Percentiles rank a stretch among this genome's conserved stretches.
phyloP scores from a whole-genome alignment of 2,888 invertebrate species.

The Incurvaria masculella region DNA sequence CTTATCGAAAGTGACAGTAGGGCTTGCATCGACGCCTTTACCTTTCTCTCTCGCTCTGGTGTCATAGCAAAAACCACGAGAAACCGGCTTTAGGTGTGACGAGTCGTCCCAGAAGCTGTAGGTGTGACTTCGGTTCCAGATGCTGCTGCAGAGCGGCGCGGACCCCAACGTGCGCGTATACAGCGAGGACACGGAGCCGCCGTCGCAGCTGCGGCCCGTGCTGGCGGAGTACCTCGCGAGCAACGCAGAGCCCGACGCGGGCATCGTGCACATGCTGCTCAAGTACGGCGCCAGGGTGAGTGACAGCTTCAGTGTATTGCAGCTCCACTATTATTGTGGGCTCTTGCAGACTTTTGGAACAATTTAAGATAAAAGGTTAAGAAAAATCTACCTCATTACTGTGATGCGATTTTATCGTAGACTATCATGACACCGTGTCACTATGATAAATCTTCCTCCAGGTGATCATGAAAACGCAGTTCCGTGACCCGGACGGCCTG shows the following conservation, averaged over 20 bases:
- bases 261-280: conserved; percentile 66
- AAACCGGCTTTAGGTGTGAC: too few species aligned
- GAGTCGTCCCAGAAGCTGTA: too few species aligned
- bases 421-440: too few species aligned
- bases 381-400: too few species aligned
- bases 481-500: conserved; percentile 79
- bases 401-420: too few species aligned
- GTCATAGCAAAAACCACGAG: too few species aligned
- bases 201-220: conserved; percentile 66
- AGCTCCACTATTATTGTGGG: too few species aligned
- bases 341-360: too few species aligned
- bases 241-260: conserved; percentile 63
- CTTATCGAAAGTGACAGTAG: too few species aligned
- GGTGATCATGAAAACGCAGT: conserved; percentile 81
- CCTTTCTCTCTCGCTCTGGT: too few species aligned
- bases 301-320: background rate
- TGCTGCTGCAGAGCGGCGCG: conserved; percentile 68
- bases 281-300: conserved; percentile 73
- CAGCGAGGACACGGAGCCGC: conserved; percentile 68
- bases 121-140: conserved; percentile 38
- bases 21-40: too few species aligned
- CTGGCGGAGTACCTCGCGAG: conserved; percentile 80
- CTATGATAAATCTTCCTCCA: conserved; percentile 26
- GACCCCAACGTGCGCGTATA: conserved; percentile 74
- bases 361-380: too few species aligned